A percentile compares a stretch with the other conserved stretches of the same genome.
Evolutionary conservation across 2,797 vertebrate species (phyloP).

Genomic region (Gymnothorax reevesii): DNA sequence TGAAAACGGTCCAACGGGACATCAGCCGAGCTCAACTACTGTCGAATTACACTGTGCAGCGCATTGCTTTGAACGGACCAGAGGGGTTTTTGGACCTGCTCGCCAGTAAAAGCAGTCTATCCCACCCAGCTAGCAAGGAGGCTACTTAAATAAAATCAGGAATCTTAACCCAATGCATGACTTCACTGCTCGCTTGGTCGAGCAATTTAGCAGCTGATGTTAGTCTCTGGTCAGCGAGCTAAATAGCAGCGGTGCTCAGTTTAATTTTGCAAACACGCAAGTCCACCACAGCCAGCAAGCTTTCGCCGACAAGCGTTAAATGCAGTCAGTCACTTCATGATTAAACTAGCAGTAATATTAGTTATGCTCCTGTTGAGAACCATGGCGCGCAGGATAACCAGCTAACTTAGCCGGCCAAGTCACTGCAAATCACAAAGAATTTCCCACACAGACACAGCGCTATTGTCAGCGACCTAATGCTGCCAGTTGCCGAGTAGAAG

Average conservation of each 20-base stretch:
- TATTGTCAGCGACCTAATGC: neutral
- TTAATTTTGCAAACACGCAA: neutral
- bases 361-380: neutral
- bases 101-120: too few species aligned
- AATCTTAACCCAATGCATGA: too few species aligned
- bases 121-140: too few species aligned
- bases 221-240: neutral
- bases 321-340: neutral
- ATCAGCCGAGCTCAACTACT: too few species aligned
- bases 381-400: neutral
- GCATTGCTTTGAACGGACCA: too few species aligned
- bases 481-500: neutral
- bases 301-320: neutral
- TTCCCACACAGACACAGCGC: constrained; percentile 17
- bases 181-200: too few species aligned
- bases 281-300: neutral
- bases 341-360: neutral
- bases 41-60: too few species aligned
- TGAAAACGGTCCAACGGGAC: too few species aligned
- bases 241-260: neutral
- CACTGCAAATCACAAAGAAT: constrained; percentile 21
- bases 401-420: constrained; percentile 17
- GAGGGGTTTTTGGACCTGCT: too few species aligned
- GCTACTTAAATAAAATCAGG: too few species aligned
- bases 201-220: too few species aligned